Percentiles rank a stretch among this genome's conserved stretches.
phyloP scores from a whole-genome alignment of 2,113 vertebrate genomes.

The Myrmecobius fasciatus region DNA sequence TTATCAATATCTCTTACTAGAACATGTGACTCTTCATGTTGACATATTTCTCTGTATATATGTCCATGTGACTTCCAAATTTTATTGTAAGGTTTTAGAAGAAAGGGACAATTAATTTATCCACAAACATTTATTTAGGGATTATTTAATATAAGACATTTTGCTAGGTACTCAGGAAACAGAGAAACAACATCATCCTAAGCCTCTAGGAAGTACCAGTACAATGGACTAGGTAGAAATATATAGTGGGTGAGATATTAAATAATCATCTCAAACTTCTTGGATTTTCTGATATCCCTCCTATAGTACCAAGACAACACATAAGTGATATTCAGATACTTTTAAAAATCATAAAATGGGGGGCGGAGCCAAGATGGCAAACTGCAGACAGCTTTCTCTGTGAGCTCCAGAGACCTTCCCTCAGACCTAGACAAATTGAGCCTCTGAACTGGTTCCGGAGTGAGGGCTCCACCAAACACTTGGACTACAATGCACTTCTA shows the following conservation, averaged over 20 bases:
- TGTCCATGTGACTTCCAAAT: not conserved
- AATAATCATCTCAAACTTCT: not conserved
- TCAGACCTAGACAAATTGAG: no score
- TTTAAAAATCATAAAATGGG: no score
- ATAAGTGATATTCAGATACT: not conserved
- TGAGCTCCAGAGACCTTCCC: no score
- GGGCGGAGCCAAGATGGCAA: no score
- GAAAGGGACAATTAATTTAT: not conserved
- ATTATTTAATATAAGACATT: not conserved
- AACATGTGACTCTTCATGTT: not conserved
- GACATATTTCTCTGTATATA: not conserved
- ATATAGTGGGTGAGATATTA: not conserved
- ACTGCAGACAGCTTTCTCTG: no score
- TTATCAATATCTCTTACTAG: not conserved
- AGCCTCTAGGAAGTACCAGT: not conserved
- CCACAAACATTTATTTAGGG: not conserved
- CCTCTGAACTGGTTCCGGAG: no score
- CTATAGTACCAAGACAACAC: not conserved
- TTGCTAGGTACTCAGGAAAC: not conserved
- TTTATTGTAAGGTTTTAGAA: not conserved
- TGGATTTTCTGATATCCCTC: not conserved
- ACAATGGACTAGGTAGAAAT: not conserved
- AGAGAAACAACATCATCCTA: not conserved
- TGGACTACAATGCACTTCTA: no score
- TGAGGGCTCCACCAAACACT: no score